A percentile compares a stretch with the other conserved stretches of the same genome.
Conservation (phyloP, 2,888 invertebrate species). For the Heliconius erato region DNA sequence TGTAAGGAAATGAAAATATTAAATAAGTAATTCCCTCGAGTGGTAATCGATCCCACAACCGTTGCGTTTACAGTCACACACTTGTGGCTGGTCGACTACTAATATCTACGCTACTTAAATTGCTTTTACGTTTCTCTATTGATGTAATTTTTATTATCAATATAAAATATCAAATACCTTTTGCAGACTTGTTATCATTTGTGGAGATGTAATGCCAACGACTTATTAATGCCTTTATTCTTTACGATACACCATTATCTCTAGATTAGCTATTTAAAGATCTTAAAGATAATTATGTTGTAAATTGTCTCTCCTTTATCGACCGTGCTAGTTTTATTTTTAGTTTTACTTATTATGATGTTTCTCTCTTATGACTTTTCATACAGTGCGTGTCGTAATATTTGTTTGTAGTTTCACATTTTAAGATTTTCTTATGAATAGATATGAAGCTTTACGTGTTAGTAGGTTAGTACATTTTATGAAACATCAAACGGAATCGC, state of each 20-base stretch:
- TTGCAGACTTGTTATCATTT: conserved; percentile 5
- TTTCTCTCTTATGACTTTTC: background rate
- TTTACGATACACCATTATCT: conserved; percentile 14
- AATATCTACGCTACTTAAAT: background rate
- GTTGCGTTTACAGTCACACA: no score
- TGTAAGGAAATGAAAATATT: no score
- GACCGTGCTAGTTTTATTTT: background rate
- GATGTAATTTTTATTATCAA: background rate
- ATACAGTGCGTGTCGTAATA: background rate
- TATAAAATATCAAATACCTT: background rate
- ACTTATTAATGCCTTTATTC: conserved; percentile 4
- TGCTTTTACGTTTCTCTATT: background rate
- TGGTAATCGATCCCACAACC: no score
- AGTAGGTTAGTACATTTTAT: conserved; percentile 7
- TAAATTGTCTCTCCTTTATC: conserved; percentile 1
- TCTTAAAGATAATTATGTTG: conserved; percentile 10
- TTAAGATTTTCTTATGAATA: background rate
- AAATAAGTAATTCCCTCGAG: no score
- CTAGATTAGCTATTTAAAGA: conserved; percentile 25
- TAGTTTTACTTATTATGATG: background rate
- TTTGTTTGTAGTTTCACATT: background rate
- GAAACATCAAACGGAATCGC: conserved; percentile 8
- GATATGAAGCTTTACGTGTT: background rate
- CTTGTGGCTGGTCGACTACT: background rate
- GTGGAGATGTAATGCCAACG: conserved; percentile 24